A percentile compares a stretch with the other conserved stretches of the same genome.
These are phyloP conservation scores for Anguilla pacifica DNA, from an alignment of 2,797 vertebrate genomes.

Conservation along the genomic window DNA sequence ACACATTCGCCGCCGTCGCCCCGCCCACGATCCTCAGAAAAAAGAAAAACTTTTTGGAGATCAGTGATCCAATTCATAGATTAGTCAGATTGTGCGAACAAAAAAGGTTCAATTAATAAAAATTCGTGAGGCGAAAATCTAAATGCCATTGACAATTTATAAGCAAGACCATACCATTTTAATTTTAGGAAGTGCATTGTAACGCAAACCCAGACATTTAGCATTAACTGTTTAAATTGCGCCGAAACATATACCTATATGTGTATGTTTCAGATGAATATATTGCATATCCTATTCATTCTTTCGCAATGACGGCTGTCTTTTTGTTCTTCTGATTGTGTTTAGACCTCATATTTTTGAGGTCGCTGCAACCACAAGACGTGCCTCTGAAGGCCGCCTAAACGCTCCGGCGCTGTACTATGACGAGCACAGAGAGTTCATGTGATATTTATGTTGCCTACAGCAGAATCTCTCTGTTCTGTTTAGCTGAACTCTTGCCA, in stretches of 20 bases:
- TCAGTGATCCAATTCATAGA: neutral
- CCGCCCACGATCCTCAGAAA: neutral
- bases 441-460: slow-evolving; percentile 79
- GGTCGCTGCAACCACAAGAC: slow-evolving; percentile 36
- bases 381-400: slow-evolving; percentile 51
- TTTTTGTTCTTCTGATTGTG: slow-evolving; percentile 20
- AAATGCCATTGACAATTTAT: neutral
- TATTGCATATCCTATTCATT: neutral
- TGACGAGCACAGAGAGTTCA: slow-evolving; percentile 68
- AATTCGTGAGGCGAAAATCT: neutral
- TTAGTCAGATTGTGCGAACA: neutral
- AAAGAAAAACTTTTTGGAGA: neutral
- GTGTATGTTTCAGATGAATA: neutral
- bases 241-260: neutral
- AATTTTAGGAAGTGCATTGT: neutral
- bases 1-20: neutral
- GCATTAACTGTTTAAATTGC: neutral
- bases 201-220: neutral
- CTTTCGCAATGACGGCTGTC: neutral
- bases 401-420: slow-evolving; percentile 64
- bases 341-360: slow-evolving; percentile 46
- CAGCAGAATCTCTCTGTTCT: slow-evolving; percentile 66
- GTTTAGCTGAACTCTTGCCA: slow-evolving; percentile 72
- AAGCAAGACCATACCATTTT: neutral
- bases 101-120: neutral